Evolutionary conservation across 2,113 vertebrate species (phyloP).

Genomic region (Clarias macrocephalus): DNA sequence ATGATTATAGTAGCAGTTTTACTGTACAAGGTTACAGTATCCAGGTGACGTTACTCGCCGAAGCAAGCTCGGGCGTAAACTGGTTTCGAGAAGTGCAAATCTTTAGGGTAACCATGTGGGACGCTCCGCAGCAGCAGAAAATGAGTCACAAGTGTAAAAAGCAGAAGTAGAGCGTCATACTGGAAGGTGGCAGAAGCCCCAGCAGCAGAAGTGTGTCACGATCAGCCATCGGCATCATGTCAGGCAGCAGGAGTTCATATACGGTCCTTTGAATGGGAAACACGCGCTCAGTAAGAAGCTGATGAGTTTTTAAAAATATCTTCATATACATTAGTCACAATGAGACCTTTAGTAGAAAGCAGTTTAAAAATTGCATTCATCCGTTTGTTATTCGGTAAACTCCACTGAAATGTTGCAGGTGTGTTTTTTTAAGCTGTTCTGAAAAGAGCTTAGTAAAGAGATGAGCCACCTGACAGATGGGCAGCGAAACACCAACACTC

Average conservation of each 20-base stretch:
- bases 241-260: not conserved
- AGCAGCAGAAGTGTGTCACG: not conserved
- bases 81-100: not conserved
- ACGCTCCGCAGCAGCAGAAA: not conserved
- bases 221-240: not conserved
- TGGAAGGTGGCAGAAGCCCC: not conserved
- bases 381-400: not conserved
- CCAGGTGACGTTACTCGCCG: not conserved
- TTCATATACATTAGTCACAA: not conserved
- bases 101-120: not conserved
- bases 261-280: not conserved
- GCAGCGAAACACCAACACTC: conserved; percentile 18
- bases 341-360: not conserved
- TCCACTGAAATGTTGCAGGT: not conserved
- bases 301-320: not conserved
- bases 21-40: not conserved
- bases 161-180: not conserved
- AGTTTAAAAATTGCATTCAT: not conserved
- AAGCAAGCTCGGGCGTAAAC: not conserved
- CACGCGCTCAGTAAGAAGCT: not conserved
- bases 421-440: not conserved
- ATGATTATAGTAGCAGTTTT: not conserved
- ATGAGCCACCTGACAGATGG: conserved; percentile 46
- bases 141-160: not conserved
- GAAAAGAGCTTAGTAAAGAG: not conserved